These are phyloP conservation scores for Sebastes itinus DNA, from an alignment of 2,797 vertebrate species.

Conservation along the genomic window DNA sequence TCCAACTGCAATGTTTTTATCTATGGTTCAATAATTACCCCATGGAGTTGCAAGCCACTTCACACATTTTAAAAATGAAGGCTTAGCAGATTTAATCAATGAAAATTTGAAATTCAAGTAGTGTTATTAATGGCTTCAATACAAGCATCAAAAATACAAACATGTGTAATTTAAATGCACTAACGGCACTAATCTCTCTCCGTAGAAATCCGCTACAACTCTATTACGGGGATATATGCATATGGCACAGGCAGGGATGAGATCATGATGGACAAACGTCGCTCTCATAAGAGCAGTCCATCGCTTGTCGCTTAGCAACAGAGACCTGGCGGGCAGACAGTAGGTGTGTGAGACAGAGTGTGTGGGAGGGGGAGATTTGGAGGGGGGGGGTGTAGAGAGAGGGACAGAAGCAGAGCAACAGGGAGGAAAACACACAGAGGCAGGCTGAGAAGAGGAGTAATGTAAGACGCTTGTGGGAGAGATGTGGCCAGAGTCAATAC, in stretches of 20 bases:
- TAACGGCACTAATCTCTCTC: neutral
- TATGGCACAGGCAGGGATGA: conserved; percentile 41
- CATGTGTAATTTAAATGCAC: neutral
- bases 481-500: conserved; percentile 15
- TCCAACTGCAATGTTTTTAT: neutral
- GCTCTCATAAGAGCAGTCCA: conserved; percentile 83
- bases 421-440: conserved; percentile 43
- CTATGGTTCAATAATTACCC: neutral
- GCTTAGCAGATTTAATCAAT: neutral
- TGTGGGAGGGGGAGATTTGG: conserved; percentile 65
- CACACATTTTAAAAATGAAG: neutral
- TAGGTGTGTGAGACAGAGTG: conserved; percentile 80
- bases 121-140: neutral
- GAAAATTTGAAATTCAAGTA: neutral
- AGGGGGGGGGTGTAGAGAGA: conserved; percentile 35
- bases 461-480: conserved; percentile 1
- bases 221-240: neutral
- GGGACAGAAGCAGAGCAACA: conserved; percentile 50
- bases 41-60: neutral
- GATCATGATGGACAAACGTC: conserved; percentile 82
- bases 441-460: conserved; percentile 26
- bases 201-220: neutral
- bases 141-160: neutral
- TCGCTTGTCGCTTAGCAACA: conserved; percentile 86
- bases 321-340: conserved; percentile 84